These are phyloP conservation scores for Apaloderma vittatum DNA, from an alignment of 2,113 vertebrate genomes.

Conservation along the genomic window DNA sequence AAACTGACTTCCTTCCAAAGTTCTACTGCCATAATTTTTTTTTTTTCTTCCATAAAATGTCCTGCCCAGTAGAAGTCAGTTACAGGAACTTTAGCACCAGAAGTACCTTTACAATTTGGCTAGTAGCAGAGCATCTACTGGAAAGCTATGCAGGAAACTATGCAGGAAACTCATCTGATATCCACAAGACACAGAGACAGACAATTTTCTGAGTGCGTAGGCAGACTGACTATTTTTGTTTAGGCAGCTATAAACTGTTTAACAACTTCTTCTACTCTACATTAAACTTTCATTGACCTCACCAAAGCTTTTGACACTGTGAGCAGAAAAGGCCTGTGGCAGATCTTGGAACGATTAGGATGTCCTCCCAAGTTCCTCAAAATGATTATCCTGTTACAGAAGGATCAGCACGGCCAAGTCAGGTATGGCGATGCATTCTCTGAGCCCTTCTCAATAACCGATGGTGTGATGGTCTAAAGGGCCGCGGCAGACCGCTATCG, in stretches of 20 bases:
- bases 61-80: not conserved
- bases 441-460: no score
- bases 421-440: no score
- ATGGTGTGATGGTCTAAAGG: no score
- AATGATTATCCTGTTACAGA: no score
- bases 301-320: no score
- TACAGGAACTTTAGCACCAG: not conserved
- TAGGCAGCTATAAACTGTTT: not conserved
- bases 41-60: not conserved
- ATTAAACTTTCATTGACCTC: no score
- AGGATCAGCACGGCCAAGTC: no score
- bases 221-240: not conserved
- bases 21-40: not conserved
- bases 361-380: no score
- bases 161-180: not conserved
- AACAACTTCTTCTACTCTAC: not conserved
- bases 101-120: not conserved
- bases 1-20: not conserved
- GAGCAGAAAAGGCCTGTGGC: no score
- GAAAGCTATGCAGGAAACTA: not conserved
- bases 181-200: not conserved
- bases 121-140: not conserved
- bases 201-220: not conserved
- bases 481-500: no score
- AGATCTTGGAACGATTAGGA: no score